Base-by-base conservation (phyloP, 2,113 vertebrate genomes). In the Epinephelus fuscoguttatus region DNA sequence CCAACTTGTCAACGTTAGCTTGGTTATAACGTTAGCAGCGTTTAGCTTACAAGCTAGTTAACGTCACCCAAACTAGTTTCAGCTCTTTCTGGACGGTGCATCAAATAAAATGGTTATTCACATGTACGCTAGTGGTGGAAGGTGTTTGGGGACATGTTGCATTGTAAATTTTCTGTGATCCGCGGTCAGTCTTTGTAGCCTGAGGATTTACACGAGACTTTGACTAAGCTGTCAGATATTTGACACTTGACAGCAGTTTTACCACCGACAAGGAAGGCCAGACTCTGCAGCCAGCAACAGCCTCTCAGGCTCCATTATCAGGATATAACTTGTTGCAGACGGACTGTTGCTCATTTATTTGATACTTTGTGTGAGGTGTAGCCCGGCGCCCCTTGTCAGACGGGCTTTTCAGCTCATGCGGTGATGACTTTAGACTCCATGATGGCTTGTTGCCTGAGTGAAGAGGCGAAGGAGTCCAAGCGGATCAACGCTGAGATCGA, bases 391-490 rank as follows among this genome's bases (percentile, higher is more conserved):
- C 91, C 76, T 79, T 81, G 83, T 89, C 71, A 91, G 75, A 91
- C 92, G 91, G 91, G 94, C 89, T 90, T 86, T 85, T 79, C 74
- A 86, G 90, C 91, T 92, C 86, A 92, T 92, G 93, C 94, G 93
- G 94, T 94, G 95, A 97, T 97, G 96, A 96, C 96, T 95, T 94
- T 96, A 93, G 96, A 97, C 90, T 97, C 97, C 96, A 97, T 97
- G 96, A 97, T 98, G 97, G 97, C 97, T 95, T 98, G 97, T 95
- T 98, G 97, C 96, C 96, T 98, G 93, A 98, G 97, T 93, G 97
- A 98, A 88, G 97, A 98, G 96, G 97, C 96, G 94, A 98, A 98
- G 94, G 97, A 98, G 94, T 97, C 97, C 88, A 97, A 97, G 91
- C 95, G 97, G 89, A 98, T 98, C 96, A 98, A 98, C 94, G 94